phyloP scores from a whole-genome alignment of 2,113 vertebrate genomes.

The Ciconia stormi region DNA sequence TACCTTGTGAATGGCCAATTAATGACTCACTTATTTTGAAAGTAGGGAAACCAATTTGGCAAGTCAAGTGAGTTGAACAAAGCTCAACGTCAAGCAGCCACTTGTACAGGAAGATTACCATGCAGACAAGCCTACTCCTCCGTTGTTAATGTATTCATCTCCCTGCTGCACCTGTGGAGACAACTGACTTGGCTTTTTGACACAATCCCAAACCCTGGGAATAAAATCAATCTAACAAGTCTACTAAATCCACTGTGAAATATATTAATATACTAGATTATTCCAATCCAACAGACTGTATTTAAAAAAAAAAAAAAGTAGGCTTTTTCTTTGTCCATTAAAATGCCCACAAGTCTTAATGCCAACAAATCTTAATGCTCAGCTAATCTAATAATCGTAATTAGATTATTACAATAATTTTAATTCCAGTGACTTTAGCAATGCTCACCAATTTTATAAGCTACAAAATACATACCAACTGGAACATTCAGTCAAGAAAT shows the following conservation, averaged over 20 bases:
- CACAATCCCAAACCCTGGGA: background rate
- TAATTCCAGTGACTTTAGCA: background rate
- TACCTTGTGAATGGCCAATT: background rate
- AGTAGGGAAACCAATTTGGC: background rate
- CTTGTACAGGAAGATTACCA: background rate
- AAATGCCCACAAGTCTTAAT: background rate
- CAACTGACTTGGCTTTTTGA: background rate
- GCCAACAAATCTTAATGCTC: background rate
- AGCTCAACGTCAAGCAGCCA: background rate
- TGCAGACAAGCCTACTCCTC: background rate
- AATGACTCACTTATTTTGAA: slow-evolving; percentile 1
- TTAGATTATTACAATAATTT: background rate
- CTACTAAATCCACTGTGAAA: background rate
- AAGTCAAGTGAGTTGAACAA: background rate
- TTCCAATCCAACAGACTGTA: background rate
- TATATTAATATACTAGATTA: background rate
- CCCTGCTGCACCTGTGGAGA: background rate
- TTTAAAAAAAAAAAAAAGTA: background rate
- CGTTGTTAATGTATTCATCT: background rate
- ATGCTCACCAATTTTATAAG: background rate
- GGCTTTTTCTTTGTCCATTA: background rate
- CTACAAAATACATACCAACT: background rate
- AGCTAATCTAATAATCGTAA: background rate
- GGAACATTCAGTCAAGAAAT: background rate
- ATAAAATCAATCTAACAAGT: background rate